Conservation (phyloP, 2,888 invertebrate genomes). For the Aethes cnicana region DNA sequence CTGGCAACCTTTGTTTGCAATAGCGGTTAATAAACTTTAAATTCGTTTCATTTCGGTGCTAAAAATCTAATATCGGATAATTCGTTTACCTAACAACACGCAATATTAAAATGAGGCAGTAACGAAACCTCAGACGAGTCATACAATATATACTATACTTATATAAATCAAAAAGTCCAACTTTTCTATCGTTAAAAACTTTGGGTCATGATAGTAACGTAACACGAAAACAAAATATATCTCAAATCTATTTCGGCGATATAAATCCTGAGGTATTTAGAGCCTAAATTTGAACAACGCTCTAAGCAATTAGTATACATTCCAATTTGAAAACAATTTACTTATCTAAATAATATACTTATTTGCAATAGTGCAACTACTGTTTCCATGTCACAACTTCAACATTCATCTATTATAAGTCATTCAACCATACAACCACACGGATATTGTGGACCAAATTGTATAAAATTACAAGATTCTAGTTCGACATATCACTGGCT, state of each 20-base stretch:
- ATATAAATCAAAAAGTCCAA: constrained; percentile 14
- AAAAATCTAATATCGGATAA: constrained; percentile 26
- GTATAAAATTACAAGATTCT: constrained; percentile 2
- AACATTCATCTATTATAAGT: constrained; percentile 1
- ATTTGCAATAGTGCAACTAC: not conserved
- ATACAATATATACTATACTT: constrained; percentile 34
- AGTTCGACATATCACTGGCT: constrained; percentile 50
- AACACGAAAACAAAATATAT: constrained; percentile 25
- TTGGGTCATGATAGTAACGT: constrained; percentile 10
- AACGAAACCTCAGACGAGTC: constrained; percentile 34
- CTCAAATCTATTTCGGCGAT: constrained; percentile 20
- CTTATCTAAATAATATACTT: constrained; percentile 2
- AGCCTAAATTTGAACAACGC: constrained; percentile 17
- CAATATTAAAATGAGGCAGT: constrained; percentile 34
- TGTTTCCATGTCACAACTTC: not conserved
- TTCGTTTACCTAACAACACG: constrained; percentile 32
- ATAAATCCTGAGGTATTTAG: constrained; percentile 21
- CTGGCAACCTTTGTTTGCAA: not conserved
- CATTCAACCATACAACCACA: not conserved
- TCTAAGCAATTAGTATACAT: constrained; percentile 48
- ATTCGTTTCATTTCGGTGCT: constrained; percentile 27
- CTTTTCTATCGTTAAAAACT: constrained; percentile 9
- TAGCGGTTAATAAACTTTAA: constrained; percentile 15
- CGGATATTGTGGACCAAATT: constrained; percentile 1
- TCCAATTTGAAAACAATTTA: constrained; percentile 40